These are phyloP conservation scores for Entelurus aequoreus DNA, from an alignment of 2,113 vertebrate species.

Conservation along the genomic window DNA sequence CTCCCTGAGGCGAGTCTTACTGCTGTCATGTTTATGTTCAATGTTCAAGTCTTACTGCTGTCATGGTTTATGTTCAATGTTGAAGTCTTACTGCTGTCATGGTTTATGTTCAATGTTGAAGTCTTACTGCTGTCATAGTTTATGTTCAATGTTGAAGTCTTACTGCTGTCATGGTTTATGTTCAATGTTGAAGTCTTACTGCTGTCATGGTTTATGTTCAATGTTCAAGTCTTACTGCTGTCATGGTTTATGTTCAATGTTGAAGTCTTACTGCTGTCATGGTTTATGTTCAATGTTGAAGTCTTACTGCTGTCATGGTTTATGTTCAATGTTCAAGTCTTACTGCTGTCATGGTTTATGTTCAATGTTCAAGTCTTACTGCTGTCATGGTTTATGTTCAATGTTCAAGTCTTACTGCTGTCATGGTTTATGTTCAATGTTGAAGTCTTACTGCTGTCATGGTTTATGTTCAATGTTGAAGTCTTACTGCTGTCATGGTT, in stretches of 20 bases:
- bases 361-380: constrained; percentile 25
- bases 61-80: constrained; percentile 38
- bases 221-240: constrained; percentile 20
- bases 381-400: constrained; percentile 38
- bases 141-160: constrained; percentile 28
- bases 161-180: constrained; percentile 30
- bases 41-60: constrained; percentile 18
- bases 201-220: constrained; percentile 41
- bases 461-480: constrained; percentile 33
- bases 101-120: constrained; percentile 29
- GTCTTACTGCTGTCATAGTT: constrained; percentile 31
- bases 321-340: constrained; percentile 29
- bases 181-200: constrained; percentile 17
- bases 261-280: constrained; percentile 25
- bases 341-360: constrained; percentile 30
- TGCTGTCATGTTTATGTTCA: constrained; percentile 40
- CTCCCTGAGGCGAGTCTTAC: constrained; percentile 25
- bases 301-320: constrained; percentile 30
- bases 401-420: constrained; percentile 21
- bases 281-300: constrained; percentile 31
- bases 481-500: constrained; percentile 28
- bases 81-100: constrained; percentile 28
- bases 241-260: constrained; percentile 38
- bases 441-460: constrained; percentile 25
- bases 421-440: constrained; percentile 38